Evolutionary conservation across 2,113 vertebrate species (phyloP), one percentile per base, ranked within the genome.

Genomic region (Scomber colias): DNA sequence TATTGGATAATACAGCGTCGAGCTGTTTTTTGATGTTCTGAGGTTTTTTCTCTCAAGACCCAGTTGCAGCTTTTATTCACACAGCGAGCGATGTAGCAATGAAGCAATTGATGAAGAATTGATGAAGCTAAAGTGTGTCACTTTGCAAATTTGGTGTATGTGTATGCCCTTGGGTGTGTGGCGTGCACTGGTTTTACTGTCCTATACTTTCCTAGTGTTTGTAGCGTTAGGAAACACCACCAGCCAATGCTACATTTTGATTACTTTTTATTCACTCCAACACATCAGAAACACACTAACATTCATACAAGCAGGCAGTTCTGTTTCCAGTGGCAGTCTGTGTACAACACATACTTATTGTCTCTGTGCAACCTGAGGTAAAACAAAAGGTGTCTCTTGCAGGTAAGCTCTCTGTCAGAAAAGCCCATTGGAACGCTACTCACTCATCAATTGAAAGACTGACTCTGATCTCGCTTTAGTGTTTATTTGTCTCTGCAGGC

Each of bases 91-190:
- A 49, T 24, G 24, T 54, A 65, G 59, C 1, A 3, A 56, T 46
- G 57, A 63, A 65, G 60, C 21, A 57, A 21, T n/a, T 67, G 81
- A 86, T 89, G 53, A 83, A 86, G 63, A 84, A 85, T 81, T 82
- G 71, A 87, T 82, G 60, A 75, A 64, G 59, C 54, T 67, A 49
- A 83, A 83, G 64, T 82, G 79, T 81, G 79, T 84, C 77, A 81
- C 46, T 79, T 59, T 72, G 66, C n/a, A 77, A 61, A 78, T 72
- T 53, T 75, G 44, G 71, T 75, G 61, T 64, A 35, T 57, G 50
- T 66, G 73, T n/a, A 11, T 57, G 61, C 48, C 35, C 65, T 19
- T 2, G 55, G 51, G 77, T 57, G 40, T 24, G 35, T 60, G 45
- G 13, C 30, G 50, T 17, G 55, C 64, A n/a, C 24, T 61, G 56